Evolutionary conservation across 1,140 invertebrate species (phyloP).

Genomic region (Drosophila pachea): DNA sequence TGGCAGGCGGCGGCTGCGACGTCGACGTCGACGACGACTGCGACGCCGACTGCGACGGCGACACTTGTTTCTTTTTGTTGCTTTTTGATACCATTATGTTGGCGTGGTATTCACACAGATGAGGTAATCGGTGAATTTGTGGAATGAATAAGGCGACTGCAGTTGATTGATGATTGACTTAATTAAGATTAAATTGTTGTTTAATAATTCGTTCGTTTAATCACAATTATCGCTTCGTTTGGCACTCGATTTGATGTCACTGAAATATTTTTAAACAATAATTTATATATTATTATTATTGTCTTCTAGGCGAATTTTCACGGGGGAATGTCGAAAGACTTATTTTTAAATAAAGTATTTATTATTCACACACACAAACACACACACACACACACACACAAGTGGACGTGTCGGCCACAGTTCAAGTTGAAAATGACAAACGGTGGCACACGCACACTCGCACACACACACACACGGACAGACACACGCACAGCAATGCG

Average conservation of each 20-base stretch:
- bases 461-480: conserved; percentile 21
- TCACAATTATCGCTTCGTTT: conserved; percentile 65
- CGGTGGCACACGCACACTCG: conserved; percentile 30
- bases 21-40: conserved; percentile 20
- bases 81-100: conserved; percentile 77
- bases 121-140: conserved; percentile 62
- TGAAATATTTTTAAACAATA: conserved; percentile 10
- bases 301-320: conserved; percentile 50
- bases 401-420: conserved; percentile 53
- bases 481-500: neutral
- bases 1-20: conserved; percentile 44
- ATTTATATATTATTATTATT: conserved; percentile 23
- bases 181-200: conserved; percentile 6
- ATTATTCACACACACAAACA: conserved; percentile 21
- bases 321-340: conserved; percentile 70
- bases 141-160: conserved; percentile 46
- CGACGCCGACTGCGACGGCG: too few relatives aligned
- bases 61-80: conserved; percentile 77
- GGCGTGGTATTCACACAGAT: conserved; percentile 57
- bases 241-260: conserved; percentile 26
- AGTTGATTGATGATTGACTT: conserved; percentile 26
- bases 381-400: conserved; percentile 14
- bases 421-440: conserved; percentile 62
- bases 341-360: conserved; percentile 69
- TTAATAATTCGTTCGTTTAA: conserved; percentile 46